Base-by-base conservation (phyloP, 2,888 invertebrate genomes). In the Luperina testacea region DNA sequence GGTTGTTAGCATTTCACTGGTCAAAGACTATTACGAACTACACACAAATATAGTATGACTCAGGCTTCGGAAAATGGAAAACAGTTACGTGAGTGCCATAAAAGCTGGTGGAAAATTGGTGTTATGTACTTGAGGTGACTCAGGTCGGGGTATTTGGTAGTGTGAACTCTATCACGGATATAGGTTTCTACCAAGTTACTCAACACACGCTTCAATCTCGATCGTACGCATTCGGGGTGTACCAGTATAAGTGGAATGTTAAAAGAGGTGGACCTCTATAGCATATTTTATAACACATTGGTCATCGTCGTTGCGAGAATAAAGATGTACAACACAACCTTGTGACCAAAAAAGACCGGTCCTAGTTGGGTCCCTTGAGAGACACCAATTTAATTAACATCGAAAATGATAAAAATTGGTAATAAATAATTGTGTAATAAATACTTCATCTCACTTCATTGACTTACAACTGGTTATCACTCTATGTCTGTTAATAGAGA, bases 51-150 rank as follows among this genome's bases (percentile, higher is more conserved):
- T 9, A 51, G 15, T 2, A 42, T 88, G 87, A 88, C 42, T 89
- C 87, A 88, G 51, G 38, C 51, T 77, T 74, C 45, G 75, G 83
- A 84, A 88, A 88, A 82, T 83, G 59, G 72, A 70, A 85, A 86
- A 80, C 72, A 64, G 48, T 71, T 72, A 78, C 81, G 79, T 85
- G 70, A 15, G 27, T 67, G 65, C 67, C 68, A 77, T 78, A 80
- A 77, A 75, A 67, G 32, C 67, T 53, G 76, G 53, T 82, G 71
- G 83, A 84, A 81, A 86, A 86, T 79, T 59, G 48, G 48, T 71
- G 61, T 73, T 84, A 75, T 59, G 65, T 71, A 48, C 59, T 61
- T 72, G 32, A 20, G 27, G 65, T 86, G 84, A 85, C 61, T 86
- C 86, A 85, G 45, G 27, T 27, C 20, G 32, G 0, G 1, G 13